Base-by-base conservation (phyloP, 2,797 vertebrate species). In the Premnoplex brunnescens region DNA sequence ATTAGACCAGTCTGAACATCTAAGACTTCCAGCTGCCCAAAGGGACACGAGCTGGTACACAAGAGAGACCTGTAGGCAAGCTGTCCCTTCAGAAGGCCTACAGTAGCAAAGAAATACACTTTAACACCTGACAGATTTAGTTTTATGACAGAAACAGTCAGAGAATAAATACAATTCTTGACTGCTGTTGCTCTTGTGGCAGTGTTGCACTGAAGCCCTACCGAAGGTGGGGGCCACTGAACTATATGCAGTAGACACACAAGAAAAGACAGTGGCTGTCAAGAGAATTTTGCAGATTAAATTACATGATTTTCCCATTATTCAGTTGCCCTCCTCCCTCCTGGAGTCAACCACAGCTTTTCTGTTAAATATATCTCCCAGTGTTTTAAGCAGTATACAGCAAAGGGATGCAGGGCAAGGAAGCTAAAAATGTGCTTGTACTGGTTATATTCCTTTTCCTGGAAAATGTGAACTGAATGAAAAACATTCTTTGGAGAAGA, bases 401-500 rank as follows among this genome's bases (percentile, higher is more conserved):
- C 46, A 89, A 62, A 85, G 76, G 21, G 51, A 69, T 6, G 26
- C 60, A 68, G 39, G 24, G 34, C 48, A 92, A 67, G 44, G 37
- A 90, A 86, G 22, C 28, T 59, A 79, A 79, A 60, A 85, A 76
- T 23, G 10, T 79, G 59, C 56, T 84, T 67, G 56, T 46, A 63
- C 59, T 67, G n/a, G 69, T 67, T 84, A 82, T 36, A 52, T 52
- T 82, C 17, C 24, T 36, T 89, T 94, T 85, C 93, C 89, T 89
- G 86, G 94, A 93, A 93, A 96, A 94, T 51, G 48, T 49, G 76
- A 91, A 86, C 68, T 14, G 37, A 81, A 93, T 56, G 34, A 91
- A 93, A 91, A 94, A 86, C 81, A 76, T 39, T 93, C 46, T 85
- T 72, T 77, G 71, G 75, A 89, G 85, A 92, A 92, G 46, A 93